These are phyloP conservation scores for Pelodiscus sinensis DNA, from an alignment of 2,113 vertebrate genomes.

Conservation along the genomic window DNA sequence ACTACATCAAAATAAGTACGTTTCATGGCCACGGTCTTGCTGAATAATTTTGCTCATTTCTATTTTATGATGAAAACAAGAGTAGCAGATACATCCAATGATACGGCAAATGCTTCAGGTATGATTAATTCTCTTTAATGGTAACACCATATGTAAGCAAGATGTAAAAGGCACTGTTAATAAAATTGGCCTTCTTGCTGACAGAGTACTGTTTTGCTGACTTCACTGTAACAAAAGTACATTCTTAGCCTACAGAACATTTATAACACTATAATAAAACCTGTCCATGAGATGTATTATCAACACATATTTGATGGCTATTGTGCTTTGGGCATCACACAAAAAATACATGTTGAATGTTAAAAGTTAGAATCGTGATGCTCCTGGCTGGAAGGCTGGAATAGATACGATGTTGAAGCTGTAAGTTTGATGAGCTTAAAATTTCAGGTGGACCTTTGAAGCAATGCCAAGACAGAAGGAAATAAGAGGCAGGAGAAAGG, in stretches of 20 bases:
- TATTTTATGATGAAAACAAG: neutral
- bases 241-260: neutral
- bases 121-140: neutral
- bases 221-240: neutral
- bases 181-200: neutral
- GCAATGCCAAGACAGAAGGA: neutral
- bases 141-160: rapidly evolving
- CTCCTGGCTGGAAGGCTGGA: rapidly evolving
- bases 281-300: neutral
- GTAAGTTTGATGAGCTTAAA: rapidly evolving
- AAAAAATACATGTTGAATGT: neutral
- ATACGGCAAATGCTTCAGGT: neutral
- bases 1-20: neutral
- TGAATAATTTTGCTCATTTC: neutral
- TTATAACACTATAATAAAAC: neutral
- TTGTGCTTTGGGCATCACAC: neutral
- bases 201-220: neutral
- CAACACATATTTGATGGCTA: neutral
- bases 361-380: neutral
- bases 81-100: neutral
- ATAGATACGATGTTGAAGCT: rapidly evolving
- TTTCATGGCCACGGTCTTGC: neutral
- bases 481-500: neutral
- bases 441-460: neutral
- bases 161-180: rapidly evolving